Conservation (phyloP, 2,113 vertebrate genomes). For the Rhinolophus sinicus region DNA sequence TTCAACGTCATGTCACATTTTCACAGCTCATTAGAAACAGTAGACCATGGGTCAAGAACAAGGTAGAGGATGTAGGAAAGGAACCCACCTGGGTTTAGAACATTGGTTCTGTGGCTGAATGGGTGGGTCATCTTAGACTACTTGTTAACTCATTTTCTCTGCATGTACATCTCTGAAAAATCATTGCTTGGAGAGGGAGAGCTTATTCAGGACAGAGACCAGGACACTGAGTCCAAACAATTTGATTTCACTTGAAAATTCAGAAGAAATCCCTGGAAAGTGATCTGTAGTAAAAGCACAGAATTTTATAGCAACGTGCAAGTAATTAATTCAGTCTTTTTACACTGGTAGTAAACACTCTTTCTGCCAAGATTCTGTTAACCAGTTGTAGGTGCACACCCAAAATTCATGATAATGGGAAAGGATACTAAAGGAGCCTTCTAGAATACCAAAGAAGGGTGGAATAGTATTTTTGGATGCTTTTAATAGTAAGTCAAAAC, state of each 20-base stretch:
- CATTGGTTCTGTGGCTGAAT: neutral
- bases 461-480: neutral
- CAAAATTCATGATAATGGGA: neutral
- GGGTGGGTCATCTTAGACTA: neutral
- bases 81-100: neutral
- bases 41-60: neutral
- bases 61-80: neutral
- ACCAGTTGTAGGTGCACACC: neutral
- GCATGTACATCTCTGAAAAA: neutral
- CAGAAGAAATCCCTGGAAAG: neutral
- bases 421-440: neutral
- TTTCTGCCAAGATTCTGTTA: neutral
- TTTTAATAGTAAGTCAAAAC: neutral
- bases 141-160: neutral
- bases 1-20: neutral
- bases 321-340: neutral
- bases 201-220: neutral
- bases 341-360: neutral
- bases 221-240: neutral
- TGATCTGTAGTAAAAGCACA: neutral
- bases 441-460: neutral
- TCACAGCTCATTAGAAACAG: neutral
- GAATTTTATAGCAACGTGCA: neutral
- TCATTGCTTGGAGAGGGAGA: neutral
- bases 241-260: neutral